Evolutionary conservation across 2,888 invertebrate genomes (phyloP).

Genomic region (Erebia epiphron): DNA sequence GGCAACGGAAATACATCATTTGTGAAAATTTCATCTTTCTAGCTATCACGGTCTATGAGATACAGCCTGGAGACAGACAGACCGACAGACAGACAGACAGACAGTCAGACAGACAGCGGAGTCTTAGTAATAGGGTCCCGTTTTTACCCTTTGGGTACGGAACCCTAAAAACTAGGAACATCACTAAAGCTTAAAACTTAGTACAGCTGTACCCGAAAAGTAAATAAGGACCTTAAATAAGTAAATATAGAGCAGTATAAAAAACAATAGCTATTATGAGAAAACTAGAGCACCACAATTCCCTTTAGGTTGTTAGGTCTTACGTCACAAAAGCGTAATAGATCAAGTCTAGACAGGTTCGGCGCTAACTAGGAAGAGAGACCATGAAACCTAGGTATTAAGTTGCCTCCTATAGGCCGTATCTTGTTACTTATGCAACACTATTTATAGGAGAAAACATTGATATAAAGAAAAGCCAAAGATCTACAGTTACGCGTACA

Average conservation of each 20-base stretch:
- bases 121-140: no score
- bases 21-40: no score
- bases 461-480: background rate
- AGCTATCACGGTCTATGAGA: no score
- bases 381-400: conserved; percentile 51
- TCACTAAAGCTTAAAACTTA: no score
- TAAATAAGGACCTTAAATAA: no score
- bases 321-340: conserved; percentile 60
- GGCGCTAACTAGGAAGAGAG: conserved; percentile 57
- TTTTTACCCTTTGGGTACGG: no score
- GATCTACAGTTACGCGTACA: background rate
- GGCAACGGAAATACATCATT: no score
- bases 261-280: background rate
- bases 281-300: conserved; percentile 15
- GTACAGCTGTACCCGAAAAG: no score
- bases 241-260: background rate
- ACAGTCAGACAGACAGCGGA: no score
- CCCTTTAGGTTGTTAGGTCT: conserved; percentile 35
- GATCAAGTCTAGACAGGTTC: conserved; percentile 49
- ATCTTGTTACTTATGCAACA: conserved; percentile 42
- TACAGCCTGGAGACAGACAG: no score
- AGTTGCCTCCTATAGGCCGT: conserved; percentile 35
- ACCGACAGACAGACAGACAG: no score
- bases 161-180: no score
- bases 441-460: conserved; percentile 30